phyloP scores from a whole-genome alignment of 1,140 invertebrate genomes.

The Eupristina koningsbergeri region DNA sequence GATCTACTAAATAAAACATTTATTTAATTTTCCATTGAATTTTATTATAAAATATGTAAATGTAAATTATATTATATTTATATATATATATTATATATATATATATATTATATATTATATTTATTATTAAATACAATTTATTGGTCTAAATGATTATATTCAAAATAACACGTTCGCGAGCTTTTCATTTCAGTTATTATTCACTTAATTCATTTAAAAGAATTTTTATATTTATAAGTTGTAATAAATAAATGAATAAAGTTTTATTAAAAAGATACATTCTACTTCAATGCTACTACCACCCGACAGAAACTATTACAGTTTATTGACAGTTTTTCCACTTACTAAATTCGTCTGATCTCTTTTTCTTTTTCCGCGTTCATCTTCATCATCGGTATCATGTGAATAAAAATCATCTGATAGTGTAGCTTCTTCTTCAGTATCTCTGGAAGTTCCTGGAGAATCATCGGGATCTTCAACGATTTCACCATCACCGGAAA shows the following conservation, averaged over 20 bases:
- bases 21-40: too few species aligned
- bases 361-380: slow-evolving; percentile 57
- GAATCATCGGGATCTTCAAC: slow-evolving; percentile 65
- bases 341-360: slow-evolving; percentile 57
- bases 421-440: slow-evolving; percentile 66
- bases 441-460: slow-evolving; percentile 62
- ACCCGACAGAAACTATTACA: background rate
- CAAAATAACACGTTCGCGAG: too few species aligned
- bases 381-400: slow-evolving; percentile 69
- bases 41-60: too few species aligned
- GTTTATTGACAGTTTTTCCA: background rate
- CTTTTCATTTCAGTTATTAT: too few species aligned
- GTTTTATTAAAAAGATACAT: background rate
- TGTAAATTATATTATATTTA: too few species aligned
- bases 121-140: too few species aligned
- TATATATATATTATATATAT: too few species aligned
- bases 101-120: too few species aligned
- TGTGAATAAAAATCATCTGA: slow-evolving; percentile 71
- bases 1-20: too few species aligned
- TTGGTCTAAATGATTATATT: too few species aligned
- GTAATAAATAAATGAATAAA: background rate
- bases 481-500: slow-evolving; percentile 65
- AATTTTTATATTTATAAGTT: background rate
- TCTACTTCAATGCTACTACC: background rate
- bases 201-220: too few species aligned